Base-by-base conservation (phyloP, 1,140 invertebrate species). In the Listronotus oregonensis region DNA sequence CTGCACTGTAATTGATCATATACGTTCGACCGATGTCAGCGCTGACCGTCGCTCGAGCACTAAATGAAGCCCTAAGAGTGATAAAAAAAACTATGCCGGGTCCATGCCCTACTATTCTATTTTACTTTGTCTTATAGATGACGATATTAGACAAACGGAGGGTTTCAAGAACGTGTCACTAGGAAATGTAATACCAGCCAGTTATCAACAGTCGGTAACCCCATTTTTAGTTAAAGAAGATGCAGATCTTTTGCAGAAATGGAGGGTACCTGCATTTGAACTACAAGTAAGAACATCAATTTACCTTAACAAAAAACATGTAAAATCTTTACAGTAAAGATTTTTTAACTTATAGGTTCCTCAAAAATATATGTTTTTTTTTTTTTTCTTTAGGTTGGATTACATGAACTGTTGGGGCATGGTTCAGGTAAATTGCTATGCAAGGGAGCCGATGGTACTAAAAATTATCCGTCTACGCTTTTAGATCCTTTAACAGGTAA, bases 81-180 rank as follows among this genome's bases (percentile, higher is more conserved):
- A n/a, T n/a, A n/a, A n/a, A n/a, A n/a, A n/a, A n/a, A n/a, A n/a
- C n/a, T n/a, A n/a, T n/a, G n/a, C n/a, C n/a, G n/a, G n/a, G n/a
- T n/a, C n/a, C n/a, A n/a, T n/a, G n/a, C n/a, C n/a, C n/a, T n/a
- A 27, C 21, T 3, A 27, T 5, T 27, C 21, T 27, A 27, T 27
- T 27, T 27, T 27, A 27, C 21, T 27, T 21, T 60, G 10, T 47
- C 43, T 65, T 64, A 32, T 71, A 92, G 90, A 98, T 84, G 94
- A 97, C 79, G 94, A 96, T 71, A 97, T 98, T 59, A 87, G 94
- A 31, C 94, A 98, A 77, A 86, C 85, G 57, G 94, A 97, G 82
- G 96, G 96, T 5, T 98, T 98, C 76, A 98, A 98, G 76, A 98
- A 98, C 78, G 96, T 98, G 0, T 96, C 94, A 0, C 81, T 98